Conservation (phyloP, 2,888 invertebrate genomes). For the Cremastobaeus sp. region DNA sequence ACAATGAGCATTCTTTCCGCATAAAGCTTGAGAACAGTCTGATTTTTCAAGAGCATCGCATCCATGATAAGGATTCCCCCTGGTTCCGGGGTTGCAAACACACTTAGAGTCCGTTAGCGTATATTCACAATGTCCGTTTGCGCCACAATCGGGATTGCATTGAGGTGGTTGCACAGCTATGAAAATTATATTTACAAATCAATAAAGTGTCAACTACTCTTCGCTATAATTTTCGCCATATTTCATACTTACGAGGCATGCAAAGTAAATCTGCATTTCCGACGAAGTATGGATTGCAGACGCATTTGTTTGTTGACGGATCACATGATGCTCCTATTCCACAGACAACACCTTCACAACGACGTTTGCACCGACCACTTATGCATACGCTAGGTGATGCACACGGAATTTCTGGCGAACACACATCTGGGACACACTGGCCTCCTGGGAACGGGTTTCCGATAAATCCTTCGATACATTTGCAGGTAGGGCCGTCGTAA, state of each 20-base stretch:
- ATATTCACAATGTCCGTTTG: conserved; percentile 93
- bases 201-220: no score
- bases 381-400: conserved; percentile 89
- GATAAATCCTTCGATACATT: conserved; percentile 90
- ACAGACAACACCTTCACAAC: conserved; percentile 91
- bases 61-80: conserved; percentile 91
- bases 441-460: conserved; percentile 97
- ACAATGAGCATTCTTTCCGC: conserved; percentile 90
- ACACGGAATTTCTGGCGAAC: conserved; percentile 88
- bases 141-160: conserved; percentile 89
- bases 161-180: conserved; percentile 87
- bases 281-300: conserved; percentile 91
- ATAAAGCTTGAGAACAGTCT: conserved; percentile 85
- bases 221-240: background rate
- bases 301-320: conserved; percentile 87
- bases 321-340: conserved; percentile 94
- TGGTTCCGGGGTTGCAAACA: conserved; percentile 89
- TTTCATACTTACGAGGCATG: conserved; percentile 90
- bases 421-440: conserved; percentile 88
- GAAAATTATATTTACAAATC: conserved; percentile 68
- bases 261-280: conserved; percentile 94
- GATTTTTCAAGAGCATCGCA: conserved; percentile 86
- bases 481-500: conserved; percentile 90
- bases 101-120: conserved; percentile 85
- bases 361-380: conserved; percentile 91